phyloP scores from a whole-genome alignment of 1,140 invertebrate genomes.

The Apis cerana region DNA sequence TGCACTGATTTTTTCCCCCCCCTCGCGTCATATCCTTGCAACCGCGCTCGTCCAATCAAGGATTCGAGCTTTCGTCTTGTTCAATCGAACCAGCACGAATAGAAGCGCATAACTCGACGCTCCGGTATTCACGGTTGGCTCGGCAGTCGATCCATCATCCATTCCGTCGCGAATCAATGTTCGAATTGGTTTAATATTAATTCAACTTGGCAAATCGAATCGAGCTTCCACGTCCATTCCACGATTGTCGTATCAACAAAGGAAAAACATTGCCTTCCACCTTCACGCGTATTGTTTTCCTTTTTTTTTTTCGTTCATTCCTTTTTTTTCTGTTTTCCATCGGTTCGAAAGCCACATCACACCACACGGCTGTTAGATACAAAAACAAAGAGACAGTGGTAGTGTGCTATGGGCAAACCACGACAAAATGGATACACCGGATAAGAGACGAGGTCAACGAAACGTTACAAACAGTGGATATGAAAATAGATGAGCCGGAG shows the following conservation, averaged over 20 bases:
- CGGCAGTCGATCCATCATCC: neutral
- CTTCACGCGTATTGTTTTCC: neutral
- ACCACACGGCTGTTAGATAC: constrained; percentile 26
- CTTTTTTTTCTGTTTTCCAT: neutral
- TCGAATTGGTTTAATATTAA: neutral
- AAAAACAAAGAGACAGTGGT: constrained; percentile 36
- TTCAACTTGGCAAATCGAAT: constrained; percentile 16
- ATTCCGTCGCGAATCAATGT: neutral
- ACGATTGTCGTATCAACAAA: neutral
- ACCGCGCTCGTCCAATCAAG: neutral
- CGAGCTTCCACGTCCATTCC: constrained; percentile 23
- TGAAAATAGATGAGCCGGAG: constrained; percentile 36
- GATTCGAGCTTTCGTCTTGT: neutral
- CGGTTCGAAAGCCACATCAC: constrained; percentile 4
- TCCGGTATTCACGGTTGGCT: neutral
- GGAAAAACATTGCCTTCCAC: neutral
- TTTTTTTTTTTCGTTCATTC: too few species aligned
- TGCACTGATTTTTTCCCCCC: neutral
- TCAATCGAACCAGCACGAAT: neutral
- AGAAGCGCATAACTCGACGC: neutral
- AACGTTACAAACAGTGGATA: neutral
- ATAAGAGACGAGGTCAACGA: too few species aligned
- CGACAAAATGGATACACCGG: constrained; percentile 20
- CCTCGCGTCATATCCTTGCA: neutral
- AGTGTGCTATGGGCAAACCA: constrained; percentile 5